phyloP scores from a whole-genome alignment of 2,113 vertebrate species.

The Bubalus kerabau region DNA sequence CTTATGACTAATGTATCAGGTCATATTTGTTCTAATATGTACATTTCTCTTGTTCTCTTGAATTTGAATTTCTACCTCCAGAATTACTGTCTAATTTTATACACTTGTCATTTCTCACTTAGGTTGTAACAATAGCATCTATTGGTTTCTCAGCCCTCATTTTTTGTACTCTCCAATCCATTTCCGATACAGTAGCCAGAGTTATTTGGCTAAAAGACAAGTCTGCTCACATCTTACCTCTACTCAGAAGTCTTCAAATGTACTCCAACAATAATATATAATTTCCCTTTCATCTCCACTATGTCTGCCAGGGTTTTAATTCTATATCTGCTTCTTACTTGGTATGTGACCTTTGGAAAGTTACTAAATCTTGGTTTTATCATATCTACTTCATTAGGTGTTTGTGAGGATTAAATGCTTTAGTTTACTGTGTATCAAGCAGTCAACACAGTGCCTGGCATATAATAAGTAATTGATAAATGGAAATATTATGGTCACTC shows the following conservation, averaged over 20 bases:
- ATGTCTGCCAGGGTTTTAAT: neutral
- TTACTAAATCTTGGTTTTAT: conserved; percentile 2
- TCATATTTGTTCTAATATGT: neutral
- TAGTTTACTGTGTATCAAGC: neutral
- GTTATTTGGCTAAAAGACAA: neutral
- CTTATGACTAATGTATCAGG: neutral
- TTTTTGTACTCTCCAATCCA: neutral
- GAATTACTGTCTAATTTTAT: neutral
- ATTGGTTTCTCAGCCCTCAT: neutral
- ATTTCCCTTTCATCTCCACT: neutral
- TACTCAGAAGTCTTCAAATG: neutral
- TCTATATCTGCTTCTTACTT: neutral
- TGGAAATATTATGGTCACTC: neutral
- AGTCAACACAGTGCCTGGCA: neutral
- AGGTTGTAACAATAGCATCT: neutral
- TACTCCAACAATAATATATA: neutral
- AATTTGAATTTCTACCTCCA: neutral
- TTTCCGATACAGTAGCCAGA: neutral
- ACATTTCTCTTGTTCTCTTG: neutral
- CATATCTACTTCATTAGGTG: neutral
- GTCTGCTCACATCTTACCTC: neutral
- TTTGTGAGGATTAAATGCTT: neutral
- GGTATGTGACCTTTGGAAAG: neutral
- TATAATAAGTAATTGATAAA: neutral
- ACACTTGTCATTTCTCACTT: neutral